Evolutionary conservation across 2,113 vertebrate genomes (phyloP).

Genomic region (Ornithorhynchus anatinus): DNA sequence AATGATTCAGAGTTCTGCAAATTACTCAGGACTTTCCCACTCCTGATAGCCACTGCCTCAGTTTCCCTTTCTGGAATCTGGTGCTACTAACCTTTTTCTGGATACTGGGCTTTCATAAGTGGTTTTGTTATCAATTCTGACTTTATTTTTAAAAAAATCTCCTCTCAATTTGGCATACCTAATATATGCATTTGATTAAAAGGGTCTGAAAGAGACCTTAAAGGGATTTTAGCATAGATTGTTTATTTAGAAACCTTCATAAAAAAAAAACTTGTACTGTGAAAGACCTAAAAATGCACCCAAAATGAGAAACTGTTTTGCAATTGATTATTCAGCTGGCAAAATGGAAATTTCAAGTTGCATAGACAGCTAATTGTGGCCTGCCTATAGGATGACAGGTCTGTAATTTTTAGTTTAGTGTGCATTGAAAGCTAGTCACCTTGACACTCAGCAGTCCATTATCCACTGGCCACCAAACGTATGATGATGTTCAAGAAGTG

Average conservation of each 20-base stretch:
- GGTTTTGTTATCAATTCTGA: too few species aligned
- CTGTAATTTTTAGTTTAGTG: constrained; percentile 86
- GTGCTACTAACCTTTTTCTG: too few species aligned
- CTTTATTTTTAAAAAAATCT: too few species aligned
- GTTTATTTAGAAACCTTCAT: constrained; percentile 53
- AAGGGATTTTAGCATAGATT: constrained; percentile 22
- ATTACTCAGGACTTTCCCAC: neutral
- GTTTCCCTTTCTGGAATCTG: neutral
- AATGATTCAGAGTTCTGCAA: neutral
- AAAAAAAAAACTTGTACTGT: constrained; percentile 46
- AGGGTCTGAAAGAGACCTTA: too few species aligned
- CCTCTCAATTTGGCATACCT: neutral
- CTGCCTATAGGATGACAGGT: constrained; percentile 79
- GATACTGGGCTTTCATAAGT: too few species aligned
- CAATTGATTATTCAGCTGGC: constrained; percentile 76
- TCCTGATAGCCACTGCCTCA: neutral
- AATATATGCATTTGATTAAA: neutral
- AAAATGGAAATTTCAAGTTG: constrained; percentile 82
- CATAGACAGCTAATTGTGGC: constrained; percentile 80
- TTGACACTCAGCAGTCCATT: constrained; percentile 83
- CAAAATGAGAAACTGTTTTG: constrained; percentile 65
- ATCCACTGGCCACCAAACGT: constrained; percentile 77
- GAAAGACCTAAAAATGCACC: constrained; percentile 62
- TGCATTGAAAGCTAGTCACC: constrained; percentile 82
- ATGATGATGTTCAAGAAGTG: constrained; percentile 77